Percentiles rank a stretch among this genome's conserved stretches.
Conservation (phyloP, 2,797 vertebrate species). For the Semotilus atromaculatus region DNA sequence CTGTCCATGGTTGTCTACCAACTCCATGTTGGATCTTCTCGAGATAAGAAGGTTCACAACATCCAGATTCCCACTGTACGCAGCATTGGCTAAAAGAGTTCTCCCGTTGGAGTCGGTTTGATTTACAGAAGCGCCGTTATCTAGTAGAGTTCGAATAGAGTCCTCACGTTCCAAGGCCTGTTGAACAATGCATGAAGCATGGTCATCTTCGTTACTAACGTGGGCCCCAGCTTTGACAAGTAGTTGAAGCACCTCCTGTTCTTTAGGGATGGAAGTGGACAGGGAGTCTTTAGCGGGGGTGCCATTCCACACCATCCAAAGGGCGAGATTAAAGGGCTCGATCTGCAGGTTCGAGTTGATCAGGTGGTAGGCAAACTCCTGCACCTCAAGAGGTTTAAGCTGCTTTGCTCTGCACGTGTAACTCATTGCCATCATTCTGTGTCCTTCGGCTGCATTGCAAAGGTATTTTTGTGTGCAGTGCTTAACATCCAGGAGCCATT, state of each 20-base stretch:
- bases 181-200: conserved; percentile 90
- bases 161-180: conserved; percentile 96
- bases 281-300: conserved; percentile 95
- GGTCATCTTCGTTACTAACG: conserved; percentile 92
- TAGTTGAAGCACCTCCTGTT: conserved; percentile 96
- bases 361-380: conserved; percentile 95
- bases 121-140: conserved; percentile 93
- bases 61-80: conserved; percentile 94
- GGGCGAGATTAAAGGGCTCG: conserved; percentile 90
- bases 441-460: conserved; percentile 96
- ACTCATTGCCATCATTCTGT: conserved; percentile 97
- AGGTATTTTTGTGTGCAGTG: conserved; percentile 98
- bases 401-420: conserved; percentile 94
- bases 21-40: conserved; percentile 90
- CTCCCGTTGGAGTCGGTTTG: conserved; percentile 92
- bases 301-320: conserved; percentile 99
- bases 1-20: conserved; percentile 92
- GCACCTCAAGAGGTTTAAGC: conserved; percentile 90
- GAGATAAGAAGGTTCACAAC: conserved; percentile 94
- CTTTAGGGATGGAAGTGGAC: conserved; percentile 91
- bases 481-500: conserved; percentile 98
- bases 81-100: conserved; percentile 91
- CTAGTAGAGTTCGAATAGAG: conserved; percentile 92
- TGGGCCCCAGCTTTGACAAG: conserved; percentile 97
- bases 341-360: conserved; percentile 94